Percentiles rank a stretch among this genome's conserved stretches.
Conservation (phyloP, 2,797 vertebrate species). For the Agapornis canus region DNA sequence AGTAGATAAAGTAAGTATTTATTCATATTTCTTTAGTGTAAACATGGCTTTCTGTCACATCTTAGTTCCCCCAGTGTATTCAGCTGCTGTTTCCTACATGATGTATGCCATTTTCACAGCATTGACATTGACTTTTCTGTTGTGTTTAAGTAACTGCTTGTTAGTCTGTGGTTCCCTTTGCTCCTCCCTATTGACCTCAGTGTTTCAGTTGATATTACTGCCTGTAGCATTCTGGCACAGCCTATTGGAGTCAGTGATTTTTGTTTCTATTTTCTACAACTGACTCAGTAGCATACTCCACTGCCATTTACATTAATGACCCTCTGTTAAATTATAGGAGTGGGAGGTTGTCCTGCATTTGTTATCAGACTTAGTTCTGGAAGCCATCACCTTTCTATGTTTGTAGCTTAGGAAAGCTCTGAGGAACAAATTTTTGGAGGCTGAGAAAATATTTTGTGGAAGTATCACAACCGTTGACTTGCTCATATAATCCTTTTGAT, state of each 20-base stretch:
- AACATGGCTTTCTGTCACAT: background rate
- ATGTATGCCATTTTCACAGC: background rate
- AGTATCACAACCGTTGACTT: background rate
- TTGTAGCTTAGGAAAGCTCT: background rate
- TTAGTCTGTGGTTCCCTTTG: background rate
- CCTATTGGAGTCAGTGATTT: background rate
- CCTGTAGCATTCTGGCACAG: conserved; percentile 28
- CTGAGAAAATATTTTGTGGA: background rate
- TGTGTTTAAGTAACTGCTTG: background rate
- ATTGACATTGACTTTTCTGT: background rate
- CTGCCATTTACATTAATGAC: background rate
- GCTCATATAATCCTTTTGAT: background rate
- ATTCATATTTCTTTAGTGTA: background rate
- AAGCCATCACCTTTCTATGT: background rate
- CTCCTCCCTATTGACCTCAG: conserved; percentile 24
- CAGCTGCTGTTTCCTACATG: background rate
- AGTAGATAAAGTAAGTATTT: background rate
- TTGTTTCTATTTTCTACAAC: conserved; percentile 28
- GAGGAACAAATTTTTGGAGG: background rate
- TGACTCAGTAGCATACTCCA: background rate
- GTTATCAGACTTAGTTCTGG: background rate
- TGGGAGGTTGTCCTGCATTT: background rate
- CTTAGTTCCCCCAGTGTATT: background rate
- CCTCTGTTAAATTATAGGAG: background rate
- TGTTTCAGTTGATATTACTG: conserved; percentile 33